Conservation (phyloP, 2,113 vertebrate species). For the Camelus dromedarius region DNA sequence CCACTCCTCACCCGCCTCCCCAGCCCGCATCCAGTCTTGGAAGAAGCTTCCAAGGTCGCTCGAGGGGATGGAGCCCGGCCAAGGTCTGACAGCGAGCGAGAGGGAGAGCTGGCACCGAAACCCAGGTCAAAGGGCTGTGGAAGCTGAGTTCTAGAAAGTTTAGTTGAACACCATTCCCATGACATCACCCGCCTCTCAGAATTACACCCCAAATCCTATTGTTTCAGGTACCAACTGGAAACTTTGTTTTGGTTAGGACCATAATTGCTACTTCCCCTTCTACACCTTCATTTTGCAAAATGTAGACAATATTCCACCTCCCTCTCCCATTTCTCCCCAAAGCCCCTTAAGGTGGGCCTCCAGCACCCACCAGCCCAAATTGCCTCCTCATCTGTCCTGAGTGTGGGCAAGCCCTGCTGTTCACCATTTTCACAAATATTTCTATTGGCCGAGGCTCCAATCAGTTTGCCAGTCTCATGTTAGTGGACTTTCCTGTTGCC, state of each 20-base stretch:
- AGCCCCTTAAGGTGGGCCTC: not conserved
- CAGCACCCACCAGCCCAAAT: not conserved
- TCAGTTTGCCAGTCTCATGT: constrained; percentile 26
- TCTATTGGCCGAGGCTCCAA: constrained; percentile 29
- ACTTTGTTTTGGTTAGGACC: constrained; percentile 61
- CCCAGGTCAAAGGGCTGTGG: constrained; percentile 47
- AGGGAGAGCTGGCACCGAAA: not conserved
- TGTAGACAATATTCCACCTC: constrained; percentile 57
- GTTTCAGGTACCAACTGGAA: constrained; percentile 74
- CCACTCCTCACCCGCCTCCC: not conserved
- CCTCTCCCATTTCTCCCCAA: constrained; percentile 17
- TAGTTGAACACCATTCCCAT: constrained; percentile 64
- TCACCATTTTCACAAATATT: constrained; percentile 57
- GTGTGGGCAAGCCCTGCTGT: not conserved
- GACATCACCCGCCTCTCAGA: constrained; percentile 63
- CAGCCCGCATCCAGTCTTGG: not conserved
- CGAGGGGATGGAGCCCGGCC: not conserved
- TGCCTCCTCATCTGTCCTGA: constrained; percentile 54
- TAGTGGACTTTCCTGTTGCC: constrained; percentile 44
- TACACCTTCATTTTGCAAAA: constrained; percentile 48
- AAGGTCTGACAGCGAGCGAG: not conserved
- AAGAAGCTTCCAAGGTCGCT: not conserved
- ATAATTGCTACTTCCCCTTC: constrained; percentile 66
- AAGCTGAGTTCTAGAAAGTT: constrained; percentile 40
- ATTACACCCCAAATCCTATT: constrained; percentile 64